Percentiles rank a stretch among this genome's conserved stretches.
Conservation (phyloP, 2,888 invertebrate genomes). For the Lasioglossum malachurum region DNA sequence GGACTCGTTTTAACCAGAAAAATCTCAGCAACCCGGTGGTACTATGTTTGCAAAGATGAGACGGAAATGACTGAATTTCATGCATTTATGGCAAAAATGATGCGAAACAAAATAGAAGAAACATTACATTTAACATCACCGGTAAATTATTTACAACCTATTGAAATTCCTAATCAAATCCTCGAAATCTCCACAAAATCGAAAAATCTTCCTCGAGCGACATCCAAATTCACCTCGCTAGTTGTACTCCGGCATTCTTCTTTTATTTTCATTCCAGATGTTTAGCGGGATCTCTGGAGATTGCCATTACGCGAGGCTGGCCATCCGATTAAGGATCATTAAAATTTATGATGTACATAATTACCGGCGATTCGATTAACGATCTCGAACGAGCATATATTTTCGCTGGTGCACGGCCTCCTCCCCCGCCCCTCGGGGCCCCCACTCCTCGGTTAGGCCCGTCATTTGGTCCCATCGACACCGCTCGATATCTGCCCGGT, state of each 20-base stretch:
- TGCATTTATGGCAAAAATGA: too few relatives aligned
- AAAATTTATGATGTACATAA: slow-evolving; percentile 77
- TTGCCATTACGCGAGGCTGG: slow-evolving; percentile 20
- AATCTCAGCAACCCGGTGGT: neutral
- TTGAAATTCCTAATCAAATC: neutral
- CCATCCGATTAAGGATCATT: slow-evolving; percentile 73
- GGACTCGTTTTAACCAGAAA: neutral
- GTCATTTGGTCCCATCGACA: slow-evolving; percentile 73
- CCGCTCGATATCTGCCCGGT: slow-evolving; percentile 42
- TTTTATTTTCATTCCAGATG: slow-evolving; percentile 29
- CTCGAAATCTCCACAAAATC: neutral
- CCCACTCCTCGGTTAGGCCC: slow-evolving; percentile 19
- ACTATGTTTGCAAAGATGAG: neutral
- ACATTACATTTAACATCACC: neutral
- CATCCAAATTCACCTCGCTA: neutral
- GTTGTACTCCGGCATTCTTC: neutral
- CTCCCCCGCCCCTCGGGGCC: slow-evolving; percentile 34
- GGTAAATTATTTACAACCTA: neutral
- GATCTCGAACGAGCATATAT: slow-evolving; percentile 71
- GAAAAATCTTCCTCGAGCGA: neutral
- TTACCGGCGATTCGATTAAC: slow-evolving; percentile 77
- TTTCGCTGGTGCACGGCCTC: slow-evolving; percentile 67
- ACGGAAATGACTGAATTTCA: too few relatives aligned
- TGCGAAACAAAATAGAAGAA: too few relatives aligned
- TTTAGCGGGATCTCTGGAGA: slow-evolving; percentile 57